Evolutionary conservation across 1,140 invertebrate species (phyloP).

Genomic region (Penaeus japonicus): DNA sequence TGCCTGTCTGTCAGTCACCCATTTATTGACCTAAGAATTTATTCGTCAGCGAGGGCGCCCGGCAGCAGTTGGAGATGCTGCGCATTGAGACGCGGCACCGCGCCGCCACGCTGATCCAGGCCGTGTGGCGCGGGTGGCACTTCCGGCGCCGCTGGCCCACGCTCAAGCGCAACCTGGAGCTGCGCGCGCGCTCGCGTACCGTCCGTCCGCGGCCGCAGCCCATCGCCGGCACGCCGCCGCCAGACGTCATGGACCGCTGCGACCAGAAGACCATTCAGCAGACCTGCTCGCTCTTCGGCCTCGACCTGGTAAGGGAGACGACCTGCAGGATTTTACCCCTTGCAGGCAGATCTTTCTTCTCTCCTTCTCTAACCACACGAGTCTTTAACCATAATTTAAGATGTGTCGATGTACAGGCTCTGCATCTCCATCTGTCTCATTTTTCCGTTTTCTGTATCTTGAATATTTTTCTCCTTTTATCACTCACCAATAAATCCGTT

Average conservation of each 20-base stretch:
- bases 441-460: too few species aligned
- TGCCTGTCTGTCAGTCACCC: too few species aligned
- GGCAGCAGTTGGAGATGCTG: slow-evolving; percentile 85
- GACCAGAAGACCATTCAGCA: slow-evolving; percentile 87
- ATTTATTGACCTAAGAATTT: background rate
- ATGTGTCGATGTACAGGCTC: too few species aligned
- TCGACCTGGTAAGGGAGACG: slow-evolving; percentile 77
- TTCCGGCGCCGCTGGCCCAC: slow-evolving; percentile 76
- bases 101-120: slow-evolving; percentile 79
- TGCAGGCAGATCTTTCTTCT: too few species aligned
- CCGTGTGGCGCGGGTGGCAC: slow-evolving; percentile 82
- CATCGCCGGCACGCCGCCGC: slow-evolving; percentile 75
- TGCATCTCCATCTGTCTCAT: too few species aligned
- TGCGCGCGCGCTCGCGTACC: slow-evolving; percentile 45
- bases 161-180: slow-evolving; percentile 65
- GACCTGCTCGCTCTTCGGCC: slow-evolving; percentile 86
- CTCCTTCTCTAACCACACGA: too few species aligned
- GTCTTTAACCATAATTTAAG: too few species aligned
- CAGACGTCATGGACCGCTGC: slow-evolving; percentile 73
- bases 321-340: too few species aligned
- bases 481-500: too few species aligned
- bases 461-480: too few species aligned
- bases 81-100: slow-evolving; percentile 78
- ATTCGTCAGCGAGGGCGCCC: slow-evolving; percentile 80
- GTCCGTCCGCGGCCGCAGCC: slow-evolving; percentile 75